Conservation (phyloP, 2,888 invertebrate genomes). For the Geotrupes spiniger region DNA sequence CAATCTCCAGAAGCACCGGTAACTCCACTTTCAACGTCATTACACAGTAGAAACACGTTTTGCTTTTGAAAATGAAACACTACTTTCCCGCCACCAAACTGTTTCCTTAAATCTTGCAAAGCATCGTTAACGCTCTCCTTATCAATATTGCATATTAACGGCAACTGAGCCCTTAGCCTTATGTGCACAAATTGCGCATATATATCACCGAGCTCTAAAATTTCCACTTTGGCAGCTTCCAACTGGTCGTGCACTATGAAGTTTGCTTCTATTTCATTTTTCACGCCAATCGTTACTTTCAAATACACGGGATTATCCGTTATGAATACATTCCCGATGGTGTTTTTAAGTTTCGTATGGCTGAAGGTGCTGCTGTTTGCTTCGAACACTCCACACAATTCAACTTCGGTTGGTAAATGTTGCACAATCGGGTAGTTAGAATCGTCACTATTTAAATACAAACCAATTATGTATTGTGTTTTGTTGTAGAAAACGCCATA, state of each 20-base stretch:
- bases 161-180: constrained; percentile 63
- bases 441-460: constrained; percentile 63
- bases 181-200: constrained; percentile 70
- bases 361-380: constrained; percentile 61
- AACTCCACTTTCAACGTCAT: constrained; percentile 56
- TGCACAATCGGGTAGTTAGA: constrained; percentile 58
- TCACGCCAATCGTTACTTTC: constrained; percentile 13
- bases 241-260: constrained; percentile 71
- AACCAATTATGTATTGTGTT: constrained; percentile 65
- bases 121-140: constrained; percentile 59
- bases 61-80: constrained; percentile 68
- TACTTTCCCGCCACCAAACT: constrained; percentile 69
- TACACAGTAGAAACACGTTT: constrained; percentile 64
- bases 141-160: constrained; percentile 62
- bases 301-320: constrained; percentile 67
- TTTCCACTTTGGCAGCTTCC: constrained; percentile 63
- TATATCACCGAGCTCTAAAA: constrained; percentile 61
- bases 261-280: constrained; percentile 56
- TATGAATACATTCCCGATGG: constrained; percentile 65
- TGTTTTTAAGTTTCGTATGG: constrained; percentile 60
- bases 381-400: constrained; percentile 72
- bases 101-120: constrained; percentile 64
- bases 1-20: constrained; percentile 56
- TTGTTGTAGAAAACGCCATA: constrained; percentile 75
- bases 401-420: constrained; percentile 73